Conservation (phyloP, 2,797 vertebrate genomes). For the Phoebastria nigripes region DNA sequence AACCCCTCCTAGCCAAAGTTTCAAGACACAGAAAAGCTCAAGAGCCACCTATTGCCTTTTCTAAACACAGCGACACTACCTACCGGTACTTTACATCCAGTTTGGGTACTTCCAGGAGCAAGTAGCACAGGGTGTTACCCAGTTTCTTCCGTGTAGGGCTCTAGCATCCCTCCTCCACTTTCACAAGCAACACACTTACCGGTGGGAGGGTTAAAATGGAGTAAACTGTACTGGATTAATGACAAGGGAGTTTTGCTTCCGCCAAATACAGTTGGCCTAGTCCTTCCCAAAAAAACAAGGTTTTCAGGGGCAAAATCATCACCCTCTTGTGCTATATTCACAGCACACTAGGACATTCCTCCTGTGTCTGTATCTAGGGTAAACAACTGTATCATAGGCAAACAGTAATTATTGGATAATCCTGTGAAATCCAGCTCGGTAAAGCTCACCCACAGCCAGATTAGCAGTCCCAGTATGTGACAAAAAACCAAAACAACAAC, state of each 20-base stretch:
- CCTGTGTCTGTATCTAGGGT: background rate
- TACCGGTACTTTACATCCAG: accelerated
- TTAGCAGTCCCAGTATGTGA: background rate
- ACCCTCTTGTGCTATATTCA: background rate
- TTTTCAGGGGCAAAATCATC: background rate
- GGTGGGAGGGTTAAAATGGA: background rate
- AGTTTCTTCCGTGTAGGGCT: accelerated
- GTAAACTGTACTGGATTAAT: background rate
- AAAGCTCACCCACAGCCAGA: background rate
- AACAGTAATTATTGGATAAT: background rate
- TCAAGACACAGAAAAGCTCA: background rate
- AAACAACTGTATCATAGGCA: background rate
- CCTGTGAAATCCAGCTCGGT: background rate
- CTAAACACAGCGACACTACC: background rate
- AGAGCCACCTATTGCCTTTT: background rate
- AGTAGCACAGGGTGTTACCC: background rate
- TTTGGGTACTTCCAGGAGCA: background rate
- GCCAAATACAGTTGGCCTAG: background rate
- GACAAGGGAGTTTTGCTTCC: background rate
- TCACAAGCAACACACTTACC: background rate
- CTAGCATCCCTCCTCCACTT: background rate
- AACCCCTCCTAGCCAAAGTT: background rate
- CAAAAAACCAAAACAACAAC: background rate
- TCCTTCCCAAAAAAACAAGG: background rate
- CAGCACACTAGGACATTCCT: background rate